Percentiles rank a stretch among this genome's conserved stretches.
Evolutionary conservation across 2,888 invertebrate genomes (phyloP).

Genomic region (Drosophila aldrichi): DNA sequence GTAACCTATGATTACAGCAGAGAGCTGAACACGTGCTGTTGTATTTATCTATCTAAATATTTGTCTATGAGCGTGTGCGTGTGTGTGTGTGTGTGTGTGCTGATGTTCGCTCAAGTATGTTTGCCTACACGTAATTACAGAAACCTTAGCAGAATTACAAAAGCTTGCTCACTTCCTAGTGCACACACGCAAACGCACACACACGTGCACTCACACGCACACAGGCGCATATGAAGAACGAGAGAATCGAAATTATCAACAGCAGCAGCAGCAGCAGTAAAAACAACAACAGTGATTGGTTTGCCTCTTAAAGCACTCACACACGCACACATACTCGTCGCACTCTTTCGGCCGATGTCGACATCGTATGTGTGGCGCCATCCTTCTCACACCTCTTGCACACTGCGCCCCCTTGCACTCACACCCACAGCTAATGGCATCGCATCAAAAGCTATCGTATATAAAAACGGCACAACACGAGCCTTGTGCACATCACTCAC

Average conservation of each 20-base stretch:
- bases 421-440: slow-evolving; percentile 24
- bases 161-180: slow-evolving; percentile 67
- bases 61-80: slow-evolving; percentile 1
- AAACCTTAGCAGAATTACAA: slow-evolving; percentile 56
- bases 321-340: slow-evolving; percentile 17
- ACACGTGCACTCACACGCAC: neutral
- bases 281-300: slow-evolving; percentile 11
- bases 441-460: slow-evolving; percentile 32
- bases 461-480: slow-evolving; percentile 52
- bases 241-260: slow-evolving; percentile 30
- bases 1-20: slow-evolving; percentile 72
- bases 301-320: slow-evolving; percentile 50
- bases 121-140: slow-evolving; percentile 44
- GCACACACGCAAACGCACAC: slow-evolving; percentile 13
- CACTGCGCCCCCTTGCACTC: slow-evolving; percentile 3
- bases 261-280: slow-evolving; percentile 22
- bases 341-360: slow-evolving; percentile 45
- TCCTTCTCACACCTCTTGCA: slow-evolving; percentile 36
- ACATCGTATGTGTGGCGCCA: slow-evolving; percentile 50
- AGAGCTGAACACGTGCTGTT: slow-evolving; percentile 45
- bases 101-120: slow-evolving; percentile 12
- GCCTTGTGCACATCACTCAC: slow-evolving; percentile 45
- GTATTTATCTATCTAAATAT: slow-evolving; percentile 2
- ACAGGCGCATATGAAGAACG: neutral
- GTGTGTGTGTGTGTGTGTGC: slow-evolving; percentile 8